Base-by-base conservation (phyloP, 2,888 invertebrate species). In the Spatulosminthurus flaviceps region DNA sequence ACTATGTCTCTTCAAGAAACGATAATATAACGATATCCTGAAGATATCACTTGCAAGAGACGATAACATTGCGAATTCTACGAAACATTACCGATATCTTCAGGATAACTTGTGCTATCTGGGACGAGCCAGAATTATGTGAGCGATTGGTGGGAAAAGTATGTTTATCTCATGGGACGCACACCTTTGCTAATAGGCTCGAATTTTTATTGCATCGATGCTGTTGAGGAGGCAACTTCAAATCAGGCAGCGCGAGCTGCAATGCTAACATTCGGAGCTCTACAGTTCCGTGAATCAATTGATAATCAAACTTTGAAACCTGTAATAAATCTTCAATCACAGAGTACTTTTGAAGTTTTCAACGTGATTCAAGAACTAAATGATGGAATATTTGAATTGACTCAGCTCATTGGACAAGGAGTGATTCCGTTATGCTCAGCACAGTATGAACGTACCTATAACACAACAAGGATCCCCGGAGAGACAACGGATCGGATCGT, bases 71-170 rank as follows among this genome's bases (percentile, higher is more conserved):
- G 61, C 19, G 22, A 7, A 61, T 61, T 61, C 7, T 13, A 61
- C 5, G 7, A 61, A 61, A 61, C 19, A n/a, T n/a, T n/a, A n/a
- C 61, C 5, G 7, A 61, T 13, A 19, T 13, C 19, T 61, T 61
- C 61, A 61, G 24, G n/a, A 75, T 34, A 13, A 64, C 64, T 64
- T 60, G 28, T 61, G 9, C 19, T 5, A 22, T 24, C 61, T n/a
- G 88, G 88, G 88, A 95, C 94, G 94, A 92, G 95, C 1, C 93
- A 93, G 82, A 96, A 96, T 88, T 96, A 98, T 89, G 97, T 98
- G 0, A 97, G 97, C 0, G 99, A 99, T 92, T 99, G 99, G 99
- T 99, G 99, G 99, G 99, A 99, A 88, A 97, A 99, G 88, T 99
- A 97, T 87, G 97, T 99, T 26, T 99, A 99, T 88, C 91, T 99